Conservation (phyloP, 2,113 vertebrate genomes). For the Lophura nycthemera region DNA sequence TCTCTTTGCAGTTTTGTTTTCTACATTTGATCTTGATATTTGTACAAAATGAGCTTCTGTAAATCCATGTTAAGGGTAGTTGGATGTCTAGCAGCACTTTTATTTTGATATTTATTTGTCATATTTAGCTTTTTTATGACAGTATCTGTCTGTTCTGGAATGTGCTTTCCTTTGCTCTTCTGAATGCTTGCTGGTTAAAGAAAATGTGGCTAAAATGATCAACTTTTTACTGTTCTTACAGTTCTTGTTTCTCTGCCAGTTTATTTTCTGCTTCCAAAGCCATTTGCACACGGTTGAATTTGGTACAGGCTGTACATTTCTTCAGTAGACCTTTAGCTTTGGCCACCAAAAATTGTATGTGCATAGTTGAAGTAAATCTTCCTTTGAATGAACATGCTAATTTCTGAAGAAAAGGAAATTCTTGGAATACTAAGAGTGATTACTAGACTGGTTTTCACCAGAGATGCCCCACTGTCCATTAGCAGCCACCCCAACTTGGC, state of each 20-base stretch:
- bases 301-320: neutral
- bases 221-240: neutral
- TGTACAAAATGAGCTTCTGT: neutral
- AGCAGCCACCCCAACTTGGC: neutral
- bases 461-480: neutral
- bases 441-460: neutral
- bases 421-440: neutral
- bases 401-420: neutral
- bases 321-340: neutral
- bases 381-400: accelerated
- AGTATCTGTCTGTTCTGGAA: neutral
- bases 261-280: neutral
- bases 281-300: neutral
- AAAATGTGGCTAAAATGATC: neutral
- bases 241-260: neutral
- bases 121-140: neutral
- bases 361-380: neutral
- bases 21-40: neutral
- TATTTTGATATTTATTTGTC: neutral
- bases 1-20: neutral
- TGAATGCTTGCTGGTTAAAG: neutral
- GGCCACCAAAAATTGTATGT: neutral
- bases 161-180: neutral
- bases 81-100: neutral
- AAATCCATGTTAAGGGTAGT: neutral